Base-by-base conservation (phyloP, 2,888 invertebrate species). In the Ophraella communa region DNA sequence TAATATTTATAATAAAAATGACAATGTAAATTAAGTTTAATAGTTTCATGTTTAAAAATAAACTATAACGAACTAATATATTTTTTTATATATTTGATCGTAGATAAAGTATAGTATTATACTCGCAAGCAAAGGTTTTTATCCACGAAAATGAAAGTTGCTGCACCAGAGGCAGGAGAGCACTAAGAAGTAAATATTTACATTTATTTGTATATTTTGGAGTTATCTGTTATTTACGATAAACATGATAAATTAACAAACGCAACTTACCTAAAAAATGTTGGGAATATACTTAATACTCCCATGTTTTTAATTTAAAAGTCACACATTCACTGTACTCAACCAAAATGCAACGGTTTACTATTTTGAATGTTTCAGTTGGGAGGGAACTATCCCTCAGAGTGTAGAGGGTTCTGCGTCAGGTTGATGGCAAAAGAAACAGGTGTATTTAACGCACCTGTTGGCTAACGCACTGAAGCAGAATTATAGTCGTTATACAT, bases 361-460 rank as follows among this genome's bases (percentile, higher is more conserved):
- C 21, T 14, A 35, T 33, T 33, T 4, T 27, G 21, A 30, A 33
- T 47, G 14, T 51, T 35, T 35, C 3, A 18, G 21, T 14, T n/a
- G 4, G 57, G 23, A 35, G 45, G 35, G 27, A 45, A 39, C 33
- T 35, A 18, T 51, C 59, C 58, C 24, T 8, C 11, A 35, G 18
- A 21, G 49, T 1, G 11, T 17, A 35, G 18, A 21, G 49, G 4
- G 11, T 33, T 11, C n/a, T 30, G 20, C 7, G 52, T 44, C 60
- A 52, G 52, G 60, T 60, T 60, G 60, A 47, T 35, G 21, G 14
- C 33, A 18, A 14, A 10, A 20, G 20, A 44, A 60, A 60, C 60
- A 60, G 60, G 60, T 60, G 60, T 27, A 14, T 20, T n/a, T 5
- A 18, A 17, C 24, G 33, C 60, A 60, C 60, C 60, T 60, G 60